phyloP scores from a whole-genome alignment of 2,113 vertebrate genomes.

The Tauraco erythrolophus region DNA sequence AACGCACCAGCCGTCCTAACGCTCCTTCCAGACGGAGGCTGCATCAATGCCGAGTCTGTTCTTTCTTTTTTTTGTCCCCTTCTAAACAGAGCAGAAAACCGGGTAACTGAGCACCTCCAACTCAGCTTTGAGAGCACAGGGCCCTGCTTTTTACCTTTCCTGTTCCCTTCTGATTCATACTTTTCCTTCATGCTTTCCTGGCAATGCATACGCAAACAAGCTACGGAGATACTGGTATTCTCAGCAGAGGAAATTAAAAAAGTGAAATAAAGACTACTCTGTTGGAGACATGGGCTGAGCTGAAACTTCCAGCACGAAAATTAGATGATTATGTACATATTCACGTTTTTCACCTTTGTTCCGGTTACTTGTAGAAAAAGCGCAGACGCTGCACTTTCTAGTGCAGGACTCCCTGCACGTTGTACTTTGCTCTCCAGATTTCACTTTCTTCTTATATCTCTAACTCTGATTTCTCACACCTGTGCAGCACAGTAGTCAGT shows the following conservation, averaged over 20 bases:
- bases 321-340: background rate
- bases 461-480: background rate
- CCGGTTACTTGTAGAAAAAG: background rate
- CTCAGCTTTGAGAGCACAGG: background rate
- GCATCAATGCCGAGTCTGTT: background rate
- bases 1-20: background rate
- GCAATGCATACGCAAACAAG: background rate
- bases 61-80: background rate
- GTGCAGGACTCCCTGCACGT: background rate
- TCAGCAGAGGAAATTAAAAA: background rate
- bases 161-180: background rate
- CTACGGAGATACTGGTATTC: background rate
- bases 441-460: background rate
- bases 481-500: background rate
- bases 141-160: background rate
- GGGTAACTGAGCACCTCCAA: background rate
- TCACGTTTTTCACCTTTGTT: background rate
- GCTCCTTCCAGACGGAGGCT: background rate
- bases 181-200: background rate
- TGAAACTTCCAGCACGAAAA: background rate
- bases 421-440: background rate
- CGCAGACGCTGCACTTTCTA: accelerated
- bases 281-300: background rate
- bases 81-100: conserved; percentile 29
- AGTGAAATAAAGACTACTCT: background rate